Conservation (phyloP, 2,113 vertebrate species). For the Oxyura jamaicensis region DNA sequence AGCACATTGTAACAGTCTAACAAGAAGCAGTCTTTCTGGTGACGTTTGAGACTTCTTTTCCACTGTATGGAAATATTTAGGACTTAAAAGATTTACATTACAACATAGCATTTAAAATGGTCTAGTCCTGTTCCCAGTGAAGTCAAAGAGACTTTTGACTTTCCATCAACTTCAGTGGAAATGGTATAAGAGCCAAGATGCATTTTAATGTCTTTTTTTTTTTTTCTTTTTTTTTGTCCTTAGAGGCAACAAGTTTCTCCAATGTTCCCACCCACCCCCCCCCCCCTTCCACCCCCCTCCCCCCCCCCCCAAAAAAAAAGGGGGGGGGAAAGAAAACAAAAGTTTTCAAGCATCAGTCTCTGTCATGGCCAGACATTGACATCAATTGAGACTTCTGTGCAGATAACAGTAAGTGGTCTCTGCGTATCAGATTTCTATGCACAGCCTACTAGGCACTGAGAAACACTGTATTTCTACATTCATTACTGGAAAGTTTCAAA, state of each 20-base stretch:
- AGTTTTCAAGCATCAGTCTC: background rate
- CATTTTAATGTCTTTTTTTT: background rate
- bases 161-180: background rate
- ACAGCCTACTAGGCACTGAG: background rate
- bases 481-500: background rate
- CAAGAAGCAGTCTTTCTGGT: conserved; percentile 58
- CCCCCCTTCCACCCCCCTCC: rapidly evolving
- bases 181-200: background rate
- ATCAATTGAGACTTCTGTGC: rapidly evolving
- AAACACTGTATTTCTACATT: background rate
- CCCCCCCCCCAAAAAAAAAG: background rate
- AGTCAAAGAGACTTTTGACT: background rate
- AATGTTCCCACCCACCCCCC: background rate
- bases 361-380: background rate
- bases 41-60: conserved; percentile 35
- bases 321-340: no score
- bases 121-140: background rate
- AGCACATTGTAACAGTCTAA: conserved; percentile 63
- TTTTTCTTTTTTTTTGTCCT: background rate
- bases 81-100: conserved; percentile 50
- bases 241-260: background rate
- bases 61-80: conserved; percentile 62
- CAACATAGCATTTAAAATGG: conserved; percentile 1
- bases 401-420: background rate
- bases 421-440: background rate